Evolutionary conservation across 2,888 invertebrate genomes (phyloP).

Genomic region (Hydropsyche betteni): DNA sequence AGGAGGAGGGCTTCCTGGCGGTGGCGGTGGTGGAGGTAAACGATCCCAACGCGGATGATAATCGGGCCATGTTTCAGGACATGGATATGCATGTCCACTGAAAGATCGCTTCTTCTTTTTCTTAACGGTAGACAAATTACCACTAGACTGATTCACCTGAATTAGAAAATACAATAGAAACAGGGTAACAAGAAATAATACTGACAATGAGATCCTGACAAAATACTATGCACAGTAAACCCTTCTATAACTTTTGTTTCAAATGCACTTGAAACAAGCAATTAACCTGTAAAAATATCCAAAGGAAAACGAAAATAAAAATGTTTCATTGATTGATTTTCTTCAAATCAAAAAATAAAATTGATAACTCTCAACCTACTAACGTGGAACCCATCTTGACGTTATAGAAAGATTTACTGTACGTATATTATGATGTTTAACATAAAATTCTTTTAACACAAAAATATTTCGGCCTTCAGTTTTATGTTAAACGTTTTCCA

Average conservation of each 20-base stretch:
- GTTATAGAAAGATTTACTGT: no score
- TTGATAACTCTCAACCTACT: no score
- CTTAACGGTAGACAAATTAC: not conserved
- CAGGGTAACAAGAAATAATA: not conserved
- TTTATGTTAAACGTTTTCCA: not conserved
- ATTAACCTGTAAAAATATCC: no score
- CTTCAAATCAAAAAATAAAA: no score
- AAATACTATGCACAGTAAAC: not conserved
- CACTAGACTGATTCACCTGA: not conserved
- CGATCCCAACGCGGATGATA: conserved; percentile 66
- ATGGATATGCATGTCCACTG: conserved; percentile 63
- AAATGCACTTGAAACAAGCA: no score
- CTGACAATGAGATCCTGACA: no score
- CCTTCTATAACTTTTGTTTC: no score
- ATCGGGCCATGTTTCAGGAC: conserved; percentile 61
- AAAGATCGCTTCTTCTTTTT: conserved; percentile 53
- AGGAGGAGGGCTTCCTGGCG: conserved; percentile 61
- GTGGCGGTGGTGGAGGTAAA: conserved; percentile 64
- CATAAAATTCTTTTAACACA: no score
- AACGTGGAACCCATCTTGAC: no score
- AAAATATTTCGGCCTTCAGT: not conserved
- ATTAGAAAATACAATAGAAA: not conserved
- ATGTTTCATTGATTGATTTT: no score
- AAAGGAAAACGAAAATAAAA: no score
- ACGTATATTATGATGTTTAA: no score